A percentile compares a stretch with the other conserved stretches of the same genome.
Conservation (phyloP, 2,113 vertebrate genomes). For the Rutilus rutilus region DNA sequence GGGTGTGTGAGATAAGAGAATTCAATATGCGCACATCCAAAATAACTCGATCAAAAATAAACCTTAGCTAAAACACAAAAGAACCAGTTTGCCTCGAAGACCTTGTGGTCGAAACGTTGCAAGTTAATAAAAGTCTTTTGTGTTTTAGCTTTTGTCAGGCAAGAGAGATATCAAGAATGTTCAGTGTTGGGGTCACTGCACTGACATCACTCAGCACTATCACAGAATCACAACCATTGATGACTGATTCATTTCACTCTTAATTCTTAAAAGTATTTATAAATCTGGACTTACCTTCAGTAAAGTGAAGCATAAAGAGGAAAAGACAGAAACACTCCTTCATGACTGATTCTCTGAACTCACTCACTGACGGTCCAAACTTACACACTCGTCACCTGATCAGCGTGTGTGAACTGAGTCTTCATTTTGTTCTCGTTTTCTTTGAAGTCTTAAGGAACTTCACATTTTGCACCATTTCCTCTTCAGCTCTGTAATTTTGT, state of each 20-base stretch:
- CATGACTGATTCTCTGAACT: background rate
- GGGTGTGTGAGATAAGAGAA: too few relatives aligned
- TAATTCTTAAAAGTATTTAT: background rate
- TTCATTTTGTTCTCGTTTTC: background rate
- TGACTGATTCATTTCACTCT: background rate
- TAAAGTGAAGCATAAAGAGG: background rate
- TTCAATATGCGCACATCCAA: too few relatives aligned
- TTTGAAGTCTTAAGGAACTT: background rate
- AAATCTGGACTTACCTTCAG: constrained; percentile 24
- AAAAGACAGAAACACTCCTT: constrained; percentile 6
- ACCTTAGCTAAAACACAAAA: too few relatives aligned
- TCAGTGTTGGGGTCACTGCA: too few relatives aligned
- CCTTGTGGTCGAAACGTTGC: too few relatives aligned
- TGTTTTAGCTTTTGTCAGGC: too few relatives aligned
- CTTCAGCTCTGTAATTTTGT: background rate
- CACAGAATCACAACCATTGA: background rate
- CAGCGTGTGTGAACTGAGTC: background rate
- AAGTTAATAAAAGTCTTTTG: too few relatives aligned
- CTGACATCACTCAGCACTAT: too few relatives aligned
- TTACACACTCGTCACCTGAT: background rate
- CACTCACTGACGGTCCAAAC: background rate
- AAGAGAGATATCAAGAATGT: too few relatives aligned
- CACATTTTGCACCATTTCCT: background rate
- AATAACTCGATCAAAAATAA: too few relatives aligned
- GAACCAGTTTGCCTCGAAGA: too few relatives aligned